Evolutionary conservation across 2,888 invertebrate species (phyloP).

Genomic region (Nipponacmea schrenckii): DNA sequence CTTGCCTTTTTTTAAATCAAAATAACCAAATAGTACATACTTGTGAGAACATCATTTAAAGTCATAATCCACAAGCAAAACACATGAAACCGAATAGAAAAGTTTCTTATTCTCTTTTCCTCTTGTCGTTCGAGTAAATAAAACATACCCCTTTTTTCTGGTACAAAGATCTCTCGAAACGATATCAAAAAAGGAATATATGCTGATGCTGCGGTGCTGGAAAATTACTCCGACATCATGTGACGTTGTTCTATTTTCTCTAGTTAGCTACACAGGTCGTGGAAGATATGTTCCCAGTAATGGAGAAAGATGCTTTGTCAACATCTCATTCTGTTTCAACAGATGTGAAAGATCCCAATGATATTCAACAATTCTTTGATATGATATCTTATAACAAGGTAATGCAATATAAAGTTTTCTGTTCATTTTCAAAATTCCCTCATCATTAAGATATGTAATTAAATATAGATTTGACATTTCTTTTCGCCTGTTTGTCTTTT

Average conservation of each 20-base stretch:
- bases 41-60: not conserved
- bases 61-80: not conserved
- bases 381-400: constrained; percentile 66
- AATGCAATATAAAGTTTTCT: constrained; percentile 6
- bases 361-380: constrained; percentile 64
- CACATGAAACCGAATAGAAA: not conserved
- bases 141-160: no score
- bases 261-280: constrained; percentile 49
- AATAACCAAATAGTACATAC: not conserved
- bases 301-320: constrained; percentile 61
- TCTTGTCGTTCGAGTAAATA: no score
- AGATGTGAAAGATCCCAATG: constrained; percentile 58
- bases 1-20: not conserved
- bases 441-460: no score
- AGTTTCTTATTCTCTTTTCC: no score
- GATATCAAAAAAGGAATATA: no score
- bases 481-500: not conserved
- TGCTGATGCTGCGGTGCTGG: no score
- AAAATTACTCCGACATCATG: no score
- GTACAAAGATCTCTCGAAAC: no score
- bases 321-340: constrained; percentile 66
- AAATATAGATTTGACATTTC: not conserved
- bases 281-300: constrained; percentile 63
- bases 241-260: constrained; percentile 15
- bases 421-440: not conserved